Evolutionary conservation across 2,888 invertebrate species (phyloP).

Genomic region (Rhagonycha fulva): DNA sequence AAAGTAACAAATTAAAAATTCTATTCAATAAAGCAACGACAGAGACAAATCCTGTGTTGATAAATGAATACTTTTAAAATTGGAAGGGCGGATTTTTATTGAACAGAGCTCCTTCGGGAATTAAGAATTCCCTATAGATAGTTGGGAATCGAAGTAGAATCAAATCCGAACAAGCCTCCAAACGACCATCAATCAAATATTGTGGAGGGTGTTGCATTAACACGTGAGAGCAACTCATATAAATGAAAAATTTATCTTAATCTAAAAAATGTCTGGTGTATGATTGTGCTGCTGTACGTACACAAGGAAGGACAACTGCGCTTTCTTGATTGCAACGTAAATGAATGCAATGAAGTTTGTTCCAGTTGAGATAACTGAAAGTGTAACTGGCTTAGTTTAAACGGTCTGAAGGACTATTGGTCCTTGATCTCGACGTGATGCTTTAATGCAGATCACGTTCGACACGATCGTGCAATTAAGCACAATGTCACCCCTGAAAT

Average conservation of each 20-base stretch:
- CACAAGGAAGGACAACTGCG: conserved; percentile 5
- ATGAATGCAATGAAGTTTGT: conserved; percentile 32
- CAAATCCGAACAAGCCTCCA: conserved; percentile 43
- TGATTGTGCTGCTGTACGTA: neutral
- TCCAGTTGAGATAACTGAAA: conserved; percentile 30
- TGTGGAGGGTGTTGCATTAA: conserved; percentile 25
- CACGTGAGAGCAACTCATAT: conserved; percentile 21
- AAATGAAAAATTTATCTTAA: conserved; percentile 14
- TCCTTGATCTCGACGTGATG: conserved; percentile 27
- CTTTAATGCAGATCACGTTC: conserved; percentile 50
- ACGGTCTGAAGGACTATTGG: conserved; percentile 44
- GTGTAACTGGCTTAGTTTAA: conserved; percentile 49
- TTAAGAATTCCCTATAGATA: conserved; percentile 38
- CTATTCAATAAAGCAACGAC: conserved; percentile 27
- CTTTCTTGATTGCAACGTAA: conserved; percentile 29
- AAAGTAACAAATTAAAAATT: conserved; percentile 33
- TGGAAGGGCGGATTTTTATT: conserved; percentile 45
- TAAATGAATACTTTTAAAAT: conserved; percentile 43
- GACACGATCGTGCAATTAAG: conserved; percentile 52
- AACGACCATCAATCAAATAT: conserved; percentile 47
- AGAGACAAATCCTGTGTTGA: conserved; percentile 32
- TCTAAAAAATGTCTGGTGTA: conserved; percentile 1
- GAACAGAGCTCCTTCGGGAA: conserved; percentile 42
- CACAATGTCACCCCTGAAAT: conserved; percentile 23
- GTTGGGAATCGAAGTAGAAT: conserved; percentile 41